Evolutionary conservation across 2,113 vertebrate genomes (phyloP), one percentile per base, ranked within the genome.

Genomic region (Oreotrochilus melanogaster): DNA sequence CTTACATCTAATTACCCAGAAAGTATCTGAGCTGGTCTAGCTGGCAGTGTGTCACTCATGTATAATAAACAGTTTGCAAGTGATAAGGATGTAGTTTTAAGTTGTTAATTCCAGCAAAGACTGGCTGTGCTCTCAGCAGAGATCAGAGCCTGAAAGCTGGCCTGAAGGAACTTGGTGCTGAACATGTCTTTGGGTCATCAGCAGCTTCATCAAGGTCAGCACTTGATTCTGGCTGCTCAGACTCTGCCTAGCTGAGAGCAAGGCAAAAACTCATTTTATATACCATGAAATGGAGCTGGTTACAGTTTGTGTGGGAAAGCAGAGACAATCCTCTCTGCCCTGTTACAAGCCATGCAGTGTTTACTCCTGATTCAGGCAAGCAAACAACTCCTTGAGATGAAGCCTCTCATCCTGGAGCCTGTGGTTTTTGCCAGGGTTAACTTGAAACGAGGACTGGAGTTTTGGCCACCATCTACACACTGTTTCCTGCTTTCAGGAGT

Each of bases 191-290:
- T 19, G n/a, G 11, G 13, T 90, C 11, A 1, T 62, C 31, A 23
- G 14, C 0, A 2, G 6, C 0, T 39, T 75, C 22, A 8, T 37
- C 47, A 10, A 56, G 54, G 72, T 11, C 13, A 6, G 2, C 11
- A 8, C 33, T 70, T 25, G 15, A 9, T 48, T 22, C 1, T 6
- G 23, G 23, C 51, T n/a, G 16, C 51, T 90, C 56, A 74, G n/a
- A 18, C 22, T 14, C 39, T 83, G 72, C n/a, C 21, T 14, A 15
- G 43, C 74, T 70, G 45, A 45, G 48, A 67, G 42, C 39, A 30
- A 2, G 15, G 28, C 82, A 42, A 30, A 18, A 15, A 30, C 19
- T 35, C 10, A 31, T 18, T 78, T 33, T 81, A 48, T 53, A 31
- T 27, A 15, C 28, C 10, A 2, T 37, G 31, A 48, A 53, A 10